Evolutionary conservation across 2,888 invertebrate genomes (phyloP), one percentile per base, ranked within the genome.

Genomic region (Sinohyriopsis cumingii): DNA sequence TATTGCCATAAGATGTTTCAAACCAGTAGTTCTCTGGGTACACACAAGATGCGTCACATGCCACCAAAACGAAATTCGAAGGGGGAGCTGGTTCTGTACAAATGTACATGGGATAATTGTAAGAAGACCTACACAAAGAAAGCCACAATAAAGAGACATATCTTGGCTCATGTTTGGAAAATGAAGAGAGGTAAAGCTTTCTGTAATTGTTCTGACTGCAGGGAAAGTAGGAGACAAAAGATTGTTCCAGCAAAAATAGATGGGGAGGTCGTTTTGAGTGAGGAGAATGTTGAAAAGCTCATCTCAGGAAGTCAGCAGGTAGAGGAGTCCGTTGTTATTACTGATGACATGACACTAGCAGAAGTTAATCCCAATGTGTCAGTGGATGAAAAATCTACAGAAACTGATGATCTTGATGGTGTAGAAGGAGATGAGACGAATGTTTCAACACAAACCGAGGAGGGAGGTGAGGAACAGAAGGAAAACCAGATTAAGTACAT

Each of bases 141-240:
- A 15, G 68, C 75, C 15, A 57, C 67, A 12, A 69, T 71, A 62
- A 75, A 75, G 45, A n/a, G 66, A 22, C 77, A 77, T 63, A 55
- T 77, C 5, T 24, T 71, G 18, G 71, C 77, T n/a, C 77, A 77
- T 66, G 63, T 77, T n/a, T 77, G 71, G 67, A 77, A 68, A 65
- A 62, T 77, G 20, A 75, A 71, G 56, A 63, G 62, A 61, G 75
- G 75, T 5, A 71, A 71, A 62, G 77, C 75, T 56, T 45, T 63
- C 12, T 77, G 77, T 73, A 71, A 68, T 18, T 77, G 77, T 71
- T 65, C 67, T 19, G 66, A 73, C 18, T 77, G 77, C 62, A 22
- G 33, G 22, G 15, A 67, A 62, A 33, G 45, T 45, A 15, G 18
- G 20, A 55, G 56, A 24, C 20, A 56, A 20, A 33, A 28, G 18